These are phyloP conservation scores for Alectoris magna DNA, from an alignment of 2,797 vertebrate species.

Conservation along the genomic window DNA sequence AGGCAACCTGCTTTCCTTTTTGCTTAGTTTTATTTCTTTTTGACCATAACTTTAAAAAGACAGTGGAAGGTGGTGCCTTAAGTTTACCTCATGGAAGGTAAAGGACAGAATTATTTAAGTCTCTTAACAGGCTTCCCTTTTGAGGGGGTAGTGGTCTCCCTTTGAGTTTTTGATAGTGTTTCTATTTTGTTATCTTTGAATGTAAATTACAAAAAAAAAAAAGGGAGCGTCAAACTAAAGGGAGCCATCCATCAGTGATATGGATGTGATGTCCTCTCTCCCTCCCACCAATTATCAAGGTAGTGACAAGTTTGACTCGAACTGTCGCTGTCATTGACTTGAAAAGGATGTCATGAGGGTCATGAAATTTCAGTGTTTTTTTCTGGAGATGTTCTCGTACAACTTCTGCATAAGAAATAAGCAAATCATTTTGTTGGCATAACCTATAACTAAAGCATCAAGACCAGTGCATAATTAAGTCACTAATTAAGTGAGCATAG, in stretches of 20 bases:
- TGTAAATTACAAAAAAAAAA: neutral
- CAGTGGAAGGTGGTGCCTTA: neutral
- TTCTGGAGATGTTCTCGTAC: neutral
- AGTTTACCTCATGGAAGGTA: neutral
- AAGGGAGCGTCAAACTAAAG: neutral
- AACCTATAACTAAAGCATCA: neutral
- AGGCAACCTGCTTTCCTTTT: fast-evolving
- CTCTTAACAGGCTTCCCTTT: neutral
- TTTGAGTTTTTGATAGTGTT: neutral
- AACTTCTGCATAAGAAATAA: neutral
- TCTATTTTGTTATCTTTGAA: neutral
- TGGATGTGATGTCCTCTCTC: slow-evolving; percentile 22
- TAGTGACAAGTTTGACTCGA: slow-evolving; percentile 53
- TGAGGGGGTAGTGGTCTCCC: neutral
- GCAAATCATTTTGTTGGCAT: neutral
- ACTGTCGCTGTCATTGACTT: neutral
- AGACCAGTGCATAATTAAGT: neutral
- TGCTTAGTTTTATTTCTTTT: neutral
- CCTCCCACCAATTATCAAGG: slow-evolving; percentile 19
- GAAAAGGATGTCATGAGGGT: neutral
- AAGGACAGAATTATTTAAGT: slow-evolving; percentile 16
- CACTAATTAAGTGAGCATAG: fast-evolving
- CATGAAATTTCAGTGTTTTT: neutral
- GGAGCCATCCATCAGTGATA: slow-evolving; percentile 35
- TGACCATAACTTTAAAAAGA: neutral